Evolutionary conservation across 2,113 vertebrate species (phyloP), one percentile per base, ranked within the genome.

Genomic region (Oenanthe melanoleuca): DNA sequence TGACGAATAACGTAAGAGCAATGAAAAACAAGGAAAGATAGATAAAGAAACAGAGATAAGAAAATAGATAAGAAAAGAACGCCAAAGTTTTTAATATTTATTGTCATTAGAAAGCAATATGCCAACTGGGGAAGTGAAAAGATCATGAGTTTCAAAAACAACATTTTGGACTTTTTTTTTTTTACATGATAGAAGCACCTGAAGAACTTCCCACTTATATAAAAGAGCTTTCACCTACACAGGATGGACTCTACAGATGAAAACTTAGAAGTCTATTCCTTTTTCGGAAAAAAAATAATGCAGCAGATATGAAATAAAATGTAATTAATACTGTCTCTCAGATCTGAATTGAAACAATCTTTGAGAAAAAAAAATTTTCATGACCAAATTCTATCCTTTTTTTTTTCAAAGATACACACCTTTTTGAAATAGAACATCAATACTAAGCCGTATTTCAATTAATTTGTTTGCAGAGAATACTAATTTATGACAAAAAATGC

Each of bases 21-120:
- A 91, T 82, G 81, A 91, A 97, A 96, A 97, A 66, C 66, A 92
- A 94, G 87, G 59, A 92, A 37, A 72, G 42, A 75, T 6, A 92
- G 95, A 92, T 94, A 96, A 92, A 45, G 38, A 87, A 92, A 80
- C 8, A 91, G 61, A 80, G 92, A 94, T 95, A 92, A 95, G 73
- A 81, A 91, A 91, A 85, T 1, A 93, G 93, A 91, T 95, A 95
- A 92, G 70, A 72, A 95, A 90, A 88, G 31, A 89, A 92, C 11
- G 31, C 11, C 34, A 63, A 74, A 4, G 3, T 52, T 88, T 89
- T 88, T 75, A 77, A 34, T 22, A 47, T 77, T 87, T 95, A 82
- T 64, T 92, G 45, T 20, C 42, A 73, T 86, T 95, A 86, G 64
- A 94, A 89, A 92, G n/a, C 28, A 92, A 83, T 61, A 86, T 67